Percentiles rank a stretch among this genome's conserved stretches.
phyloP scores from a whole-genome alignment of 1,140 invertebrate genomes.

The Leptinotarsa defecta region DNA sequence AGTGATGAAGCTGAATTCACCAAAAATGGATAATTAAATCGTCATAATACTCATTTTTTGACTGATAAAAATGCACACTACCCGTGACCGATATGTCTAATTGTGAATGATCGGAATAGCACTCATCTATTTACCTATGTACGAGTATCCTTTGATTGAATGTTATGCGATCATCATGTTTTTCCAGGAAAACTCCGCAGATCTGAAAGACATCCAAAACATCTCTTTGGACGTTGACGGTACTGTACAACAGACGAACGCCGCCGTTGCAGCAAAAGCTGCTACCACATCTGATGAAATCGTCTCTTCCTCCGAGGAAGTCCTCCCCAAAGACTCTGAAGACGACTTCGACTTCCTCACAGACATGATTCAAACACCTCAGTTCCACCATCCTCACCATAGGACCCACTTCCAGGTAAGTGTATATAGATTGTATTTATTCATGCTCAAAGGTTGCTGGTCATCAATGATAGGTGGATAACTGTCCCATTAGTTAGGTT shows the following conservation, averaged over 20 bases:
- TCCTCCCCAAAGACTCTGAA: conserved; percentile 44
- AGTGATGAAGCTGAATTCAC: no score
- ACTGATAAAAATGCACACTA: no score
- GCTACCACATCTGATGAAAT: conserved; percentile 28
- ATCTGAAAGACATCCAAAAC: conserved; percentile 45
- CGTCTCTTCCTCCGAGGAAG: conserved; percentile 32
- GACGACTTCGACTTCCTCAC: conserved; percentile 59
- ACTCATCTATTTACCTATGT: no score
- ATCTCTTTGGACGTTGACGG: conserved; percentile 30
- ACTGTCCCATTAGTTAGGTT: no score
- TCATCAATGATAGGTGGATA: no score
- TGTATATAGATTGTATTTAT: not conserved
- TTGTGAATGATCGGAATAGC: no score
- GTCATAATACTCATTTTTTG: no score
- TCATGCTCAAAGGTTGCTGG: no score
- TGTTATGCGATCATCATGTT: conserved; percentile 25
- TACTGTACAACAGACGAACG: not conserved
- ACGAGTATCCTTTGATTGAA: no score
- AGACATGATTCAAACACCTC: conserved; percentile 70
- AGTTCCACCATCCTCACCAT: conserved; percentile 66
- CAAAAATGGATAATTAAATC: no score
- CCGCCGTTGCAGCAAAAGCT: conserved; percentile 24
- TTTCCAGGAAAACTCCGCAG: conserved; percentile 44
- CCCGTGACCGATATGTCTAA: no score
- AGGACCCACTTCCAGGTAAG: conserved; percentile 65